Conservation (phyloP, 2,888 invertebrate genomes). For the Chymomyza procnemis region DNA sequence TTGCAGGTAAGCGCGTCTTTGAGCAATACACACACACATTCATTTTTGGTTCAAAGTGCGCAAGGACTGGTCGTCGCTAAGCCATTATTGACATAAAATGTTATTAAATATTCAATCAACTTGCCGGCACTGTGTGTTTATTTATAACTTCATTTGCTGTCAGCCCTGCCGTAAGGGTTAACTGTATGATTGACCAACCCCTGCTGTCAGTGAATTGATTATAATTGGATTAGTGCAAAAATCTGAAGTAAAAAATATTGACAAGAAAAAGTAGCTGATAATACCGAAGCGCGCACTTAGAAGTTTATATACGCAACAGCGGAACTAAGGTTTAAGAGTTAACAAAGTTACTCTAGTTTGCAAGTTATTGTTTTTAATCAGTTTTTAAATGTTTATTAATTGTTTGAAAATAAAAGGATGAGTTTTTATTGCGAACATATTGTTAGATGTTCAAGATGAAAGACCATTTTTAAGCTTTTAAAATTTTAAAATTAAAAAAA, state of each 20-base stretch:
- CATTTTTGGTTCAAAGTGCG: background rate
- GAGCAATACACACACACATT: background rate
- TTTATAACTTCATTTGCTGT: constrained; percentile 46
- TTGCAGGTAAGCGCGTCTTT: constrained; percentile 49
- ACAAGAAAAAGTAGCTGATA: background rate
- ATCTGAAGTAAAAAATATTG: background rate
- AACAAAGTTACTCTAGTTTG: too few species aligned
- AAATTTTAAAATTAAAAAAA: too few species aligned
- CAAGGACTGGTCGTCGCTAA: background rate
- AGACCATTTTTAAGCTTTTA: too few species aligned
- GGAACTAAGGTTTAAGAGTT: too few species aligned
- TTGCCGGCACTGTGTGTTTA: constrained; percentile 36
- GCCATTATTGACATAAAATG: constrained; percentile 3
- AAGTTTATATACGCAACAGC: background rate
- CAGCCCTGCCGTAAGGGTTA: constrained; percentile 8
- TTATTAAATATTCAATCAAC: constrained; percentile 49
- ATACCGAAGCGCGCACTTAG: background rate
- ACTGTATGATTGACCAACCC: constrained; percentile 24
- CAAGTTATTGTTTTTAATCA: too few species aligned
- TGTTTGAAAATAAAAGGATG: too few species aligned
- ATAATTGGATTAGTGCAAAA: constrained; percentile 75
- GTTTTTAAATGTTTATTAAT: too few species aligned
- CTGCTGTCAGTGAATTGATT: constrained; percentile 73
- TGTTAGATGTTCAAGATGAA: too few species aligned
- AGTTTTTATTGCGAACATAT: too few species aligned